Evolutionary conservation across 2,113 vertebrate species (phyloP).

Genomic region (Cinclus mexicanus): DNA sequence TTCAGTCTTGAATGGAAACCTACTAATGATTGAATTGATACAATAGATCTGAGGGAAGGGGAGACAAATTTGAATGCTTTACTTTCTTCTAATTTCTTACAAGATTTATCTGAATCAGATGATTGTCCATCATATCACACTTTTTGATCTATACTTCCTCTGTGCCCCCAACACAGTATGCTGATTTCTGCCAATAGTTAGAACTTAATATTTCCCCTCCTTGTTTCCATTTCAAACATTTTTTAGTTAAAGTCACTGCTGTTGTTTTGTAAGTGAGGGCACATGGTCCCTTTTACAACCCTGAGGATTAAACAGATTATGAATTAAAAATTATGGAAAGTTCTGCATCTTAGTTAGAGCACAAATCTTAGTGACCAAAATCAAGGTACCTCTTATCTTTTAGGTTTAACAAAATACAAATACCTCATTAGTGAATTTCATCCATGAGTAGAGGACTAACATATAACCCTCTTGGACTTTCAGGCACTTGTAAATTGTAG

Average conservation of each 20-base stretch:
- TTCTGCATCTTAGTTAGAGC: neutral
- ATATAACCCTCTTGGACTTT: neutral
- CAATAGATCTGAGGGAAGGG: neutral
- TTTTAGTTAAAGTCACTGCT: neutral
- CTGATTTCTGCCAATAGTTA: neutral
- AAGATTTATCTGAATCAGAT: neutral
- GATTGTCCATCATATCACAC: neutral
- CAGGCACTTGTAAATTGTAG: neutral
- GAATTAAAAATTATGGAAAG: fast-evolving
- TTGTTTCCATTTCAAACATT: neutral
- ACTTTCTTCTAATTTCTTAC: neutral
- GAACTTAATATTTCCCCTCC: neutral
- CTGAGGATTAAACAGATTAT: neutral
- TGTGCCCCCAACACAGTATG: neutral
- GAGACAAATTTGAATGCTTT: neutral
- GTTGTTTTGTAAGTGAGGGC: neutral
- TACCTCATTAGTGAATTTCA: neutral
- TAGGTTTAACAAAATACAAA: neutral
- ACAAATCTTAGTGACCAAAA: neutral
- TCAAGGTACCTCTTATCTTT: neutral
- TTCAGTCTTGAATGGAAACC: neutral
- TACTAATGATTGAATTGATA: neutral
- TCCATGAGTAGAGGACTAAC: neutral
- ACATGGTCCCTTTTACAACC: neutral
- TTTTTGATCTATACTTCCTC: neutral